Evolutionary conservation across 2,797 vertebrate genomes (phyloP).

Genomic region (Leucoraja ocellata): DNA sequence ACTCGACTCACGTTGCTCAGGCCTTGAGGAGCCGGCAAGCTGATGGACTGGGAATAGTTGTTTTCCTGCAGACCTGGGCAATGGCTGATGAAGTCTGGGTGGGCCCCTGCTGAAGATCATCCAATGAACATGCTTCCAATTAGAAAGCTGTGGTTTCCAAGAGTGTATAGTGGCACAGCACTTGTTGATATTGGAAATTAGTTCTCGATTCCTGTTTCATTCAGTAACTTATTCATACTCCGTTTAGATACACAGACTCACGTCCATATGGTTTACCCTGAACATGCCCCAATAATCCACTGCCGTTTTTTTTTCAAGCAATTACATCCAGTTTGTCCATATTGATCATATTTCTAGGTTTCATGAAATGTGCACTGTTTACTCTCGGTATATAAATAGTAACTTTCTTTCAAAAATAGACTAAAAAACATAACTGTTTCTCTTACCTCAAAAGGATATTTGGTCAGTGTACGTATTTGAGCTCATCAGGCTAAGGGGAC

Average conservation of each 20-base stretch:
- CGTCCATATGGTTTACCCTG: not conserved
- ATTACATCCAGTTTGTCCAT: not conserved
- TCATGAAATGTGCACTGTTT: not conserved
- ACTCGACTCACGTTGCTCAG: not conserved
- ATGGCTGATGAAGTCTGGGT: not conserved
- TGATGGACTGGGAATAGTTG: not conserved
- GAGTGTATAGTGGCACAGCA: not conserved
- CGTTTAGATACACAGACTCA: not conserved
- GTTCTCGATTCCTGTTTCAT: not conserved
- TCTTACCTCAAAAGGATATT: not conserved
- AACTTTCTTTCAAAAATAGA: not conserved
- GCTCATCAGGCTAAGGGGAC: not conserved
- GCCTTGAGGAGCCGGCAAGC: not conserved
- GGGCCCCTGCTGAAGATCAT: not conserved
- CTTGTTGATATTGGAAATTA: conserved; percentile 33
- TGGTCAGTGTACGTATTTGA: not conserved
- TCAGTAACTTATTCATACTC: not conserved
- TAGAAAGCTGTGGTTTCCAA: not conserved
- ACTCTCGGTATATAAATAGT: not conserved
- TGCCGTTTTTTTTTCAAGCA: not conserved
- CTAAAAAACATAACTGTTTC: not conserved
- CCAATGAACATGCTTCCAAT: not conserved
- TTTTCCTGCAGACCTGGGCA: not conserved
- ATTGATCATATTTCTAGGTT: not conserved
- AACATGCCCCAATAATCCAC: not conserved